These are phyloP conservation scores for Pungitius pungitius DNA, from an alignment of 2,113 vertebrate species.

Conservation along the genomic window DNA sequence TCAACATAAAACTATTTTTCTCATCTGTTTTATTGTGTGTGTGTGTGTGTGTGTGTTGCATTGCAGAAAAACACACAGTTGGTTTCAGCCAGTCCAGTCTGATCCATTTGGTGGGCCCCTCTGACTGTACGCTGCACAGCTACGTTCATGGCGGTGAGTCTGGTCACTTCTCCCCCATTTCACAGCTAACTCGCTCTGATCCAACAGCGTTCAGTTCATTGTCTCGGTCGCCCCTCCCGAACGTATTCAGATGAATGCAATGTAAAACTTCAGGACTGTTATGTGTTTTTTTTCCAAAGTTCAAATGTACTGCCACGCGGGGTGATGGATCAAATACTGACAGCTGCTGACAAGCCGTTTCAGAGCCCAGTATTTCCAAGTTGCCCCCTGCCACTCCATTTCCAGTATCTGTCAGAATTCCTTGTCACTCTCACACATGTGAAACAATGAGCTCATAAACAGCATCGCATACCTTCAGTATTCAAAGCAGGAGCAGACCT, in stretches of 20 bases:
- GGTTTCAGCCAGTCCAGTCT: constrained; percentile 95
- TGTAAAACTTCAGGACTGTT: not conserved
- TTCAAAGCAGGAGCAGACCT: constrained; percentile 27
- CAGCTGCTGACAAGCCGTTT: constrained; percentile 4
- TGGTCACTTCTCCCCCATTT: not conserved
- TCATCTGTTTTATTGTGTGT: not conserved
- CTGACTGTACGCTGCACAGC: constrained; percentile 91
- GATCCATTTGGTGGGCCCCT: constrained; percentile 94
- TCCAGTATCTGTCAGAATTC: constrained; percentile 9
- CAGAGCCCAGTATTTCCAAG: constrained; percentile 12
- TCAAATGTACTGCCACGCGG: not conserved
- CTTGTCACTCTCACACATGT: constrained; percentile 19
- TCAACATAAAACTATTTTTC: not conserved
- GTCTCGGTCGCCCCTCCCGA: not conserved
- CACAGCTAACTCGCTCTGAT: not conserved
- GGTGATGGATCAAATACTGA: constrained; percentile 5
- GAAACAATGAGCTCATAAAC: constrained; percentile 30
- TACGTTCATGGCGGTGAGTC: constrained; percentile 93
- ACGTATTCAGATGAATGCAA: not conserved
- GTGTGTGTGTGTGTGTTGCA: constrained; percentile 7
- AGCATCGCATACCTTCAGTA: constrained; percentile 25
- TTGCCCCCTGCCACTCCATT: not conserved
- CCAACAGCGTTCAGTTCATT: not conserved
- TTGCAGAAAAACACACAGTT: constrained; percentile 87
- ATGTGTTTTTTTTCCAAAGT: not conserved